These are phyloP conservation scores for Anableps anableps DNA, from an alignment of 2,797 vertebrate species.

Conservation along the genomic window DNA sequence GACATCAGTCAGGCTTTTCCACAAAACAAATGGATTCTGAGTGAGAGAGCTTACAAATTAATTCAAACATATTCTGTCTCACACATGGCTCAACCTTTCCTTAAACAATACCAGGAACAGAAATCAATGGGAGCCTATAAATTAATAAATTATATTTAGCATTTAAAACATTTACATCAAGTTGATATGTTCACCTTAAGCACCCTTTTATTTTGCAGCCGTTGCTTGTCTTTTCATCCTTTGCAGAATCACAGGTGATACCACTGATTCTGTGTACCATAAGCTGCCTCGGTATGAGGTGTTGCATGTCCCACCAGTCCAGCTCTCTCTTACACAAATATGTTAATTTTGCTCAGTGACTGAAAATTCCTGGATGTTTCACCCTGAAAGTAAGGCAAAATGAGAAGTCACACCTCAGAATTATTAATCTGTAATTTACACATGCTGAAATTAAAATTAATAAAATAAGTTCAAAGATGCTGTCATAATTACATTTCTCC, in stretches of 20 bases:
- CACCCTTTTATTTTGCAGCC: background rate
- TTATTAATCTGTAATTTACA: slow-evolving; percentile 40
- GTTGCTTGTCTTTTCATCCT: background rate
- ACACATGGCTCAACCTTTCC: background rate
- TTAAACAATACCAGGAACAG: background rate
- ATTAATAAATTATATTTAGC: no score
- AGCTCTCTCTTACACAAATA: background rate
- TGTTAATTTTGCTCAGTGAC: slow-evolving; percentile 1
- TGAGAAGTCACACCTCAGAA: background rate
- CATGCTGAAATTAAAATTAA: slow-evolving; percentile 18
- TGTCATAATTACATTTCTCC: slow-evolving; percentile 49
- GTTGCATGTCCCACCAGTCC: background rate
- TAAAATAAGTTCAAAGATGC: slow-evolving; percentile 44
- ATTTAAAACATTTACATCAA: no score
- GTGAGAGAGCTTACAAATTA: background rate
- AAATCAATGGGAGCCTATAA: no score
- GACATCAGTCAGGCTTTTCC: background rate
- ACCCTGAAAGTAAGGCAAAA: background rate
- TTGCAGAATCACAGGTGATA: no score
- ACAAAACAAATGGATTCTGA: background rate
- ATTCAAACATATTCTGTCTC: background rate
- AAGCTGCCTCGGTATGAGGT: no score
- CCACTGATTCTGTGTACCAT: no score
- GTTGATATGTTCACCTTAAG: no score
- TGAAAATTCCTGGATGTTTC: background rate